Percentiles rank a stretch among this genome's conserved stretches.
Evolutionary conservation across 2,888 invertebrate genomes (phyloP).

Genomic region (Hermodice carunculata): DNA sequence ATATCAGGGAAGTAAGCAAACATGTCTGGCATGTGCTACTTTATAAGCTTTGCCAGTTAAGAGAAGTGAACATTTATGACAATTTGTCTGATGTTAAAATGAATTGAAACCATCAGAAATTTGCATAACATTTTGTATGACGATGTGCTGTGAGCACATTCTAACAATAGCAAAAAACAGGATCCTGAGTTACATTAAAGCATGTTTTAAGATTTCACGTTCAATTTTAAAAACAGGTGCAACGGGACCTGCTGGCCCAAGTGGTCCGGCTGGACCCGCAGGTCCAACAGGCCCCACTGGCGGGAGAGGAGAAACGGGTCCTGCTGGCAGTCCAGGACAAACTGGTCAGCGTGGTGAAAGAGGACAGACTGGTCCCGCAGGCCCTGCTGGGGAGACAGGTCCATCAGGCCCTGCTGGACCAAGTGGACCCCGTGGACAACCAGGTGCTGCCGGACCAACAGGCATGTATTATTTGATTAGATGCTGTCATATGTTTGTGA

Average conservation of each 20-base stretch:
- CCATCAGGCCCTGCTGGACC: neutral
- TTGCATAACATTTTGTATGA: too few species aligned
- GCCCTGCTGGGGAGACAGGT: constrained; percentile 1
- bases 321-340: constrained; percentile 28
- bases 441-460: too few species aligned
- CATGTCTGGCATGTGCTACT: too few species aligned
- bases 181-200: constrained; percentile 77
- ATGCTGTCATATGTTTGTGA: too few species aligned
- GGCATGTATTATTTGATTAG: too few species aligned
- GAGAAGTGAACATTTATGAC: too few species aligned
- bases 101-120: too few species aligned
- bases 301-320: neutral
- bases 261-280: neutral
- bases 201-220: constrained; percentile 83
- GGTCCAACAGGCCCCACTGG: neutral
- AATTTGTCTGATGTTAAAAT: too few species aligned
- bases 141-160: too few species aligned
- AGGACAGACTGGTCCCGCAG: constrained; percentile 9
- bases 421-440: constrained; percentile 2
- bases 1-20: too few species aligned
- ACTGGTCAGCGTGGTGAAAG: constrained; percentile 4
- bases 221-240: constrained; percentile 61
- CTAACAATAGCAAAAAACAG: too few species aligned
- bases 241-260: neutral
- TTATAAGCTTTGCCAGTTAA: too few species aligned